phyloP scores from a whole-genome alignment of 2,888 invertebrate genomes.

The Apamea anceps region DNA sequence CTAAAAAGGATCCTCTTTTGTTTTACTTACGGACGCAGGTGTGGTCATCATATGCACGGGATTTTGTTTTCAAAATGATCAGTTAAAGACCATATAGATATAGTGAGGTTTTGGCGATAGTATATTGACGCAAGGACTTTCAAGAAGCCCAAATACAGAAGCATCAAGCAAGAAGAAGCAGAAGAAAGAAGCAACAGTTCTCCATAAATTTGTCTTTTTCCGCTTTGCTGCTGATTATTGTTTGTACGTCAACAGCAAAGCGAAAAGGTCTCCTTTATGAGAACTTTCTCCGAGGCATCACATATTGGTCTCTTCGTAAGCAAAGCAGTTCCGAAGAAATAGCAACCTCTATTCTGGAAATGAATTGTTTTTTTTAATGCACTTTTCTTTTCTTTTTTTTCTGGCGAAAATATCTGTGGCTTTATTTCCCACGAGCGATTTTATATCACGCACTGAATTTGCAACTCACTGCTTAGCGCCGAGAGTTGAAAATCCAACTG shows the following conservation, averaged over 20 bases:
- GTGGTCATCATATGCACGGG: no score
- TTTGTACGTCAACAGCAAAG: conserved; percentile 88
- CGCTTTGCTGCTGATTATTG: conserved; percentile 90
- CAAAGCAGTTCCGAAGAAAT: neutral
- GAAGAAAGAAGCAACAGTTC: conserved; percentile 80
- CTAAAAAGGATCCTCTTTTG: no score
- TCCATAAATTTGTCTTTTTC: conserved; percentile 90
- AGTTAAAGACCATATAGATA: no score
- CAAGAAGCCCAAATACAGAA: conserved; percentile 10
- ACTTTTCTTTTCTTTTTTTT: no score
- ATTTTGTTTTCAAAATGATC: no score
- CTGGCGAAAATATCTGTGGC: neutral
- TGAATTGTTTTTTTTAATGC: neutral
- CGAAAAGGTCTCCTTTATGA: conserved; percentile 91
- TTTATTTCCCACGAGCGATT: neutral
- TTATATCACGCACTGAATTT: neutral
- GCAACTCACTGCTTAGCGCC: no score
- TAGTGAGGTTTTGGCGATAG: no score
- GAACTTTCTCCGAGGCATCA: conserved; percentile 79
- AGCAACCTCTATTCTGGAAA: conserved; percentile 7
- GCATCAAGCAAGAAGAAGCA: conserved; percentile 51
- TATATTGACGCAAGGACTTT: neutral
- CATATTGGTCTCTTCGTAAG: neutral
- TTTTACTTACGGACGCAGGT: no score
- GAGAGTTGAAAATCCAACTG: no score